Conservation (phyloP, 2,888 invertebrate species). For the Mythimna pallens region DNA sequence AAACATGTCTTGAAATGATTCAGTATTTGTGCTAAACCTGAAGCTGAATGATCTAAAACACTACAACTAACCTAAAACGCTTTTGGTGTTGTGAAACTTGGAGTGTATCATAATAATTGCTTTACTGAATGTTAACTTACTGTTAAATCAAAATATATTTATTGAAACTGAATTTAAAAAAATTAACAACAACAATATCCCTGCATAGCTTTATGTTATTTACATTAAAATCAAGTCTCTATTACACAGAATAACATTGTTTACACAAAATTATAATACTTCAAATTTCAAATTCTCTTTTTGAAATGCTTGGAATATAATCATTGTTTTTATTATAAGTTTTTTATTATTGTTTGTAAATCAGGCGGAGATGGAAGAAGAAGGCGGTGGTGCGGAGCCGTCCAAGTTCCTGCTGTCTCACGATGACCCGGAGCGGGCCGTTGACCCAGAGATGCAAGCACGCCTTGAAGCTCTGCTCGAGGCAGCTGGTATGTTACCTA, state of each 20-base stretch:
- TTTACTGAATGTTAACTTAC: constrained; percentile 50
- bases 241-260: constrained; percentile 13
- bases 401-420: constrained; percentile 89
- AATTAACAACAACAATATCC: constrained; percentile 5
- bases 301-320: not conserved
- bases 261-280: not conserved
- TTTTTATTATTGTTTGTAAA: constrained; percentile 44
- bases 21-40: constrained; percentile 34
- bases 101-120: constrained; percentile 58
- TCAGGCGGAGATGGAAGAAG: constrained; percentile 90
- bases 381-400: constrained; percentile 85
- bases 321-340: not conserved
- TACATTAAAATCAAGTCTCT: constrained; percentile 8
- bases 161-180: constrained; percentile 31
- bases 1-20: constrained; percentile 48
- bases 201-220: constrained; percentile 14
- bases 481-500: constrained; percentile 93
- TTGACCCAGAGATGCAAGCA: constrained; percentile 96
- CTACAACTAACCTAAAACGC: constrained; percentile 64
- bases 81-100: constrained; percentile 56
- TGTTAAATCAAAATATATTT: constrained; percentile 40
- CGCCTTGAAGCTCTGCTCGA: constrained; percentile 97
- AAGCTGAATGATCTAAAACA: constrained; percentile 49
- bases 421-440: constrained; percentile 92
- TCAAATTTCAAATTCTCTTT: not conserved